A percentile compares a stretch with the other conserved stretches of the same genome.
phyloP scores from a whole-genome alignment of 2,797 vertebrate species.

The Sternotherus odoratus region DNA sequence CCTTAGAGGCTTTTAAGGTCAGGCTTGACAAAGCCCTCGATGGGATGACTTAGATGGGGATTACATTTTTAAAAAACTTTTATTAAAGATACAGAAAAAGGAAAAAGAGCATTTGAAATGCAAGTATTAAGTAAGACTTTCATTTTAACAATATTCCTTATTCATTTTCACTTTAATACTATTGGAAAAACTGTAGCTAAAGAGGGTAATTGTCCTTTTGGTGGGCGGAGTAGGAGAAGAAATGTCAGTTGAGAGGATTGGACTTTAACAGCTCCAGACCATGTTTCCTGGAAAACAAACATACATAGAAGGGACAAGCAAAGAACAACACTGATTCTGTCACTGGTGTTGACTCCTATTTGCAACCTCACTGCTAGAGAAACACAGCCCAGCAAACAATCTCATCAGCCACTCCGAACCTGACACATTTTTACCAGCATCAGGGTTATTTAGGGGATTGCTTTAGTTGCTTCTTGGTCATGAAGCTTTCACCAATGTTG shows the following conservation, averaged over 20 bases:
- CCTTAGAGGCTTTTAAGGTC: no score
- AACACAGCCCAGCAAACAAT: not conserved
- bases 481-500: not conserved
- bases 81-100: not conserved
- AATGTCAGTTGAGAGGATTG: not conserved
- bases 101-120: not conserved
- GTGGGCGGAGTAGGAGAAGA: not conserved
- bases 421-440: not conserved
- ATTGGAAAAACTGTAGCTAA: no score
- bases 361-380: not conserved
- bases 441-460: not conserved
- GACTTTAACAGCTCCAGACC: not conserved
- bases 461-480: not conserved
- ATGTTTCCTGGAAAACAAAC: not conserved
- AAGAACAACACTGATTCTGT: not conserved
- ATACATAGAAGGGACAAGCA: not conserved
- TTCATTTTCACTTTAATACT: not conserved
- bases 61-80: not conserved
- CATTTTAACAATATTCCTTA: not conserved
- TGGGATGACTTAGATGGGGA: no score
- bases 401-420: not conserved
- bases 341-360: not conserved
- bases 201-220: not conserved
- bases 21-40: no score
- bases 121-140: not conserved